phyloP scores from a whole-genome alignment of 2,113 vertebrate genomes.

The Podiceps cristatus region DNA sequence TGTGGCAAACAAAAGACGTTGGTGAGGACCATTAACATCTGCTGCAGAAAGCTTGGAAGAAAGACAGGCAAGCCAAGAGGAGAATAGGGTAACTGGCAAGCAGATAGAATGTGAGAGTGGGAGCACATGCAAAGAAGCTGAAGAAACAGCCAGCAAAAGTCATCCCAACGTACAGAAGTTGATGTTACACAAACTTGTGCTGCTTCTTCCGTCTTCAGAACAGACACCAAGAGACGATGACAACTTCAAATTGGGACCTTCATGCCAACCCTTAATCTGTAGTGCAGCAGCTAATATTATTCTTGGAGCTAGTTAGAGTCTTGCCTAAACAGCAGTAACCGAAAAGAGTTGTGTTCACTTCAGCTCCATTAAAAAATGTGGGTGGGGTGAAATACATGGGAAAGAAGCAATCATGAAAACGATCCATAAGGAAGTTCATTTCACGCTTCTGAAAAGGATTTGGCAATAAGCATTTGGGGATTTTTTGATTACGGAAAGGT shows the following conservation, averaged over 20 bases:
- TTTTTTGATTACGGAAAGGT: slow-evolving; percentile 34
- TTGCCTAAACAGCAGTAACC: slow-evolving; percentile 36
- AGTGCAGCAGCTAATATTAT: slow-evolving; percentile 25
- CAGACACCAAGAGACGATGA: neutral
- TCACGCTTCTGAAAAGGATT: slow-evolving; percentile 1
- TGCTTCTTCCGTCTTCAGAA: neutral
- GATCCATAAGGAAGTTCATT: slow-evolving; percentile 39
- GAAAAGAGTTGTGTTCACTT: neutral
- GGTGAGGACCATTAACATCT: slow-evolving; percentile 38
- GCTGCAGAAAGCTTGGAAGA: slow-evolving; percentile 46
- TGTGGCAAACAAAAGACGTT: slow-evolving; percentile 44
- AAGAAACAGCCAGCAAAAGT: slow-evolving; percentile 16
- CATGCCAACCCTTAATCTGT: neutral
- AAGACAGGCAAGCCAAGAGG: slow-evolving; percentile 19
- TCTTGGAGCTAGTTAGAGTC: slow-evolving; percentile 31
- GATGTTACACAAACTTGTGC: slow-evolving; percentile 24
- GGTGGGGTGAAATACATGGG: slow-evolving; percentile 59
- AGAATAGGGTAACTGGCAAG: slow-evolving; percentile 37
- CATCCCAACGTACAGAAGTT: neutral
- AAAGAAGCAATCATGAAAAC: slow-evolving; percentile 52
- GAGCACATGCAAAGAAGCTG: slow-evolving; percentile 46
- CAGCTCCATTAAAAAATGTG: slow-evolving; percentile 54
- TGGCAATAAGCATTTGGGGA: slow-evolving; percentile 1
- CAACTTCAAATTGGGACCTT: slow-evolving; percentile 13
- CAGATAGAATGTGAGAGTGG: slow-evolving; percentile 1